Conservation (phyloP, 2,888 invertebrate genomes). For the Blastobasis lacticolella region DNA sequence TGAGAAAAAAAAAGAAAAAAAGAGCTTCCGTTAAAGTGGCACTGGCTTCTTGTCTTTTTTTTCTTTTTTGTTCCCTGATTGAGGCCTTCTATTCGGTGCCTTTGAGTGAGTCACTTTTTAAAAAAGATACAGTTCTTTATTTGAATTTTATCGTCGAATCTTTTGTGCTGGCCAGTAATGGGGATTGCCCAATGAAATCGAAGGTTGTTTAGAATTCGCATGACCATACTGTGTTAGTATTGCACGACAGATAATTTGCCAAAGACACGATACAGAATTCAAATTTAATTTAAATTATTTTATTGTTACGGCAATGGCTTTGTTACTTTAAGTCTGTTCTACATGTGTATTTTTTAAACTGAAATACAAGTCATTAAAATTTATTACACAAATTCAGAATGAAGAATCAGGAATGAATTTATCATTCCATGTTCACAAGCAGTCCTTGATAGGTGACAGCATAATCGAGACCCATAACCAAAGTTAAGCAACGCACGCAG, state of each 20-base stretch:
- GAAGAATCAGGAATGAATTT: too few relatives aligned
- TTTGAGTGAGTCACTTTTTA: slow-evolving; percentile 34
- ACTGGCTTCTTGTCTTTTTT: slow-evolving; percentile 48
- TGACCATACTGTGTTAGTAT: not conserved
- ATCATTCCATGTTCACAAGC: too few relatives aligned
- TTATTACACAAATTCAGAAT: too few relatives aligned
- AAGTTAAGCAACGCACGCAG: too few relatives aligned
- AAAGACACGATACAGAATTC: too few relatives aligned
- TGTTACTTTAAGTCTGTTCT: too few relatives aligned
- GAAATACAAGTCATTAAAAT: too few relatives aligned
- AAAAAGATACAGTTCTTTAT: slow-evolving; percentile 18
- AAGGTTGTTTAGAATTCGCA: not conserved
- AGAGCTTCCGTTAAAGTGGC: slow-evolving; percentile 69
- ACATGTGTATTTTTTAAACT: too few relatives aligned
- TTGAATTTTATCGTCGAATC: slow-evolving; percentile 1
- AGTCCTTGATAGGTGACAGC: too few relatives aligned
- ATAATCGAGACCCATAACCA: too few relatives aligned
- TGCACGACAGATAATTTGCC: not conserved
- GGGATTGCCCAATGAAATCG: not conserved
- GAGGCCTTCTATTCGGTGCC: slow-evolving; percentile 16
- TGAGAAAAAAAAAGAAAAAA: slow-evolving; percentile 36
- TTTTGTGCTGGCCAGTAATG: not conserved
- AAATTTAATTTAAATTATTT: too few relatives aligned
- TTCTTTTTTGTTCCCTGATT: slow-evolving; percentile 27
- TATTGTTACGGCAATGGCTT: too few relatives aligned